Evolutionary conservation across 1,140 invertebrate species (phyloP).

Genomic region (Chlorops oryzae): DNA sequence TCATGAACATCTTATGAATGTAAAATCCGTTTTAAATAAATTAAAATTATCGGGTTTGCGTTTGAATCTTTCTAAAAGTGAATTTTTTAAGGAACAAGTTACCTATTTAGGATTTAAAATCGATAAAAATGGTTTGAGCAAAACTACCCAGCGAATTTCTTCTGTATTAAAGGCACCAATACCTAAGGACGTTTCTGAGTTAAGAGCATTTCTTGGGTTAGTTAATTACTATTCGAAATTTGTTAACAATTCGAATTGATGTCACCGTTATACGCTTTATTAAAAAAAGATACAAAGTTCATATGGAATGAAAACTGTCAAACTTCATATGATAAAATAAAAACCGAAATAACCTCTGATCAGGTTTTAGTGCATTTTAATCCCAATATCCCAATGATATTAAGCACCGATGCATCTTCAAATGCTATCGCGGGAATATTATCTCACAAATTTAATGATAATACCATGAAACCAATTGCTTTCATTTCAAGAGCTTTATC

Average conservation of each 20-base stretch:
- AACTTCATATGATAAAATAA: conserved; percentile 24
- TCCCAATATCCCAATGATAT: conserved; percentile 14
- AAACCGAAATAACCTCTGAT: conserved; percentile 28
- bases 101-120: conserved; percentile 31
- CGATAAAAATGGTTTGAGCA: conserved; percentile 24
- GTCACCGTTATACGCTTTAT: conserved; percentile 23
- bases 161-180: conserved; percentile 20
- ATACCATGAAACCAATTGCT: conserved; percentile 39
- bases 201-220: conserved; percentile 38
- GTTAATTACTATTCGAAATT: conserved; percentile 38
- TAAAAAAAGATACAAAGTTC: conserved; percentile 25
- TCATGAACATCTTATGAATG: conserved; percentile 22
- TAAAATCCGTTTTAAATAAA: conserved; percentile 11
- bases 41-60: conserved; percentile 18
- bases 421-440: conserved; percentile 16
- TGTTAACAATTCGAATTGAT: conserved; percentile 28
- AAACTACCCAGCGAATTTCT: conserved; percentile 18
- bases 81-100: conserved; percentile 29
- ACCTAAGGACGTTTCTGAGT: conserved; percentile 29
- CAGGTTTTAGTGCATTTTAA: conserved; percentile 16
- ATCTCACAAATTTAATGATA: conserved; percentile 19
- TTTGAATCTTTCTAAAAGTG: conserved; percentile 29
- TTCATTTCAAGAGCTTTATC: conserved; percentile 48
- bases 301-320: conserved; percentile 24
- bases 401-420: conserved; percentile 16